Evolutionary conservation across 2,113 vertebrate genomes (phyloP), one percentile per base, ranked within the genome.

Genomic region (Pleuronectes platessa): DNA sequence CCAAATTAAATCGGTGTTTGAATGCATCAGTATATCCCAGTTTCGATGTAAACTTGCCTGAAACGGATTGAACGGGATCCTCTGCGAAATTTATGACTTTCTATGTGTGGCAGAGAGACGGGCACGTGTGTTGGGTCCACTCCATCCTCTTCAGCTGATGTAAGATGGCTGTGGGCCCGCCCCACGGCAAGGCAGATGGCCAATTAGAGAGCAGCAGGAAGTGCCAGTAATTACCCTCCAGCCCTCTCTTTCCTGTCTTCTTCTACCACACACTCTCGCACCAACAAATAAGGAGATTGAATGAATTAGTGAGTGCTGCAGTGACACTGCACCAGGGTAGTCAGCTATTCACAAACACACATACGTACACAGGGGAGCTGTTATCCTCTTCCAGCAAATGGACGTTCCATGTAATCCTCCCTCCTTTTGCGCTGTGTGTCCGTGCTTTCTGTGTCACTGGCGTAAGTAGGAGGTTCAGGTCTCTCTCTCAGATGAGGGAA

Each of bases 141-240:
- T 76, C 82, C 74, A 76, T 81, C 76, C 85, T 83, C 55, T 74
- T 74, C 76, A 81, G 79, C 83, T 90, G 86, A 87, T 87, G 77
- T 90, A 90, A 91, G 82, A 90, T 86, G 84, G 86, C 90, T 85
- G 80, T 84, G 23, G 86, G 90, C 76, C 90, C 90, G 83, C 90
- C 91, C 88, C 84, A 56, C 77, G 82, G 92, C 86, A 71, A 82
- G 85, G 90, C 92, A 93, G 92, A 93, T 92, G 92, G 89, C 92
- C 92, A 93, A 93, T 93, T 91, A 91, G 89, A 92, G 83, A 93
- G 81, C 90, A 91, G 91, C 89, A 91, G 92, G 89, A 92, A 92
- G 91, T 93, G 84, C 71, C 86, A 83, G 86, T 91, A 90, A 91
- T 93, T 89, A 83, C 85, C 90, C 89, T 77, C 82, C 65, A 86